Base-by-base conservation (phyloP, 2,888 invertebrate genomes). In the Chymomyza fuscimana region DNA sequence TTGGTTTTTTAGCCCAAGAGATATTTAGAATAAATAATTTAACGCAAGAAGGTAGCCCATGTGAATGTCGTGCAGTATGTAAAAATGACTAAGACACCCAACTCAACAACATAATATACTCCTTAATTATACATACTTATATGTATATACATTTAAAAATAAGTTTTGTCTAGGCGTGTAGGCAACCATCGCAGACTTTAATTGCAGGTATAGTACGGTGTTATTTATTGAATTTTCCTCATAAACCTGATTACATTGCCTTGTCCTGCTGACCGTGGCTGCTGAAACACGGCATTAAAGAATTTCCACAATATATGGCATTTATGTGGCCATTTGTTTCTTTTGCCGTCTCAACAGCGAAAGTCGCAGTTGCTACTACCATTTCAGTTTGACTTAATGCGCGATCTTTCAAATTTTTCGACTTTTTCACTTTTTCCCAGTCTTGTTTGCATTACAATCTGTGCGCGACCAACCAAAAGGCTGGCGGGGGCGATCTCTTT, bases 311-410 rank as follows among this genome's bases (percentile, higher is more conserved):
- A 46, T 46, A 46, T 46, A 46, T 46, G 40, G 40, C 12, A 12
- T 72, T 64, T 63, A 32, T 52, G 16, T 25, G 54, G 65, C 64
- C 16, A 22, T 46, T 36, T 9, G n/a, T 58, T n/a, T 60, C 51
- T 58, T 69, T 65, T 77, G 65, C 67, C 67, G 12, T 73, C 76
- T 73, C 73, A 69, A 71, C 76, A 81, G 78, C 78, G 81, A 79
- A 79, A 81, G 78, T 79, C 72, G 78, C 32, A 7, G 40, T 25
- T 63, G 52, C 52, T 19, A 5, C 19, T 54, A 19, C 16, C 52
- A 19, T 19, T 54, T 54, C 25, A 12, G 76, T 87, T 88, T 83
- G 88, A 83, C 87, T 83, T 83, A 84, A 84, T 82, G 85, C 87
- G 80, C 82, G 76, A 80, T 76, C 73, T 87, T 83, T 86, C 73